A percentile compares a stretch with the other conserved stretches of the same genome.
phyloP scores from a whole-genome alignment of 2,888 invertebrate species.

The Carterocephalus palaemon region DNA sequence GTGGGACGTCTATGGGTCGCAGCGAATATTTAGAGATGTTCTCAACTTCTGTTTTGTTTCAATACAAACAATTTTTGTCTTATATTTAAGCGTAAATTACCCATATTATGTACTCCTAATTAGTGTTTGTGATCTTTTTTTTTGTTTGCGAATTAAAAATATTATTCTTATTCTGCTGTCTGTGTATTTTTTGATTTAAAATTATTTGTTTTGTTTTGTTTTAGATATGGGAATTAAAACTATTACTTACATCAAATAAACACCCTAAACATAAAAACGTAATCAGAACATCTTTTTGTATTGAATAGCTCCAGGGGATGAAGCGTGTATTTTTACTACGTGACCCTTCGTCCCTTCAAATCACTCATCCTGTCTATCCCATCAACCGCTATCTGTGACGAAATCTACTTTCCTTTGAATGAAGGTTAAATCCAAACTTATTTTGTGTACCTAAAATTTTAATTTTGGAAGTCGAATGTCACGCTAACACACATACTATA shows the following conservation, averaged over 20 bases:
- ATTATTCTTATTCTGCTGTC: neutral
- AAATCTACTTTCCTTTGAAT: conserved; percentile 13
- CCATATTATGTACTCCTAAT: no score
- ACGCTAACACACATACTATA: no score
- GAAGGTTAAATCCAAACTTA: conserved; percentile 1
- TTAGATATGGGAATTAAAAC: neutral
- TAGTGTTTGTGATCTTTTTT: no score
- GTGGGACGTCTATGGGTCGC: no score
- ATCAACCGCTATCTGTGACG: conserved; percentile 13
- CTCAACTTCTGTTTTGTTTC: no score
- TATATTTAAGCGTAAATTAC: no score
- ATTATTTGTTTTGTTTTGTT: no score
- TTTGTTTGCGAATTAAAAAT: neutral
- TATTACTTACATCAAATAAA: no score
- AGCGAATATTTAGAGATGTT: no score
- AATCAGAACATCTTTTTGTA: conserved; percentile 2
- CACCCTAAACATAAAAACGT: conserved; percentile 8
- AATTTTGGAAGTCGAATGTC: neutral
- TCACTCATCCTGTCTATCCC: conserved; percentile 15
- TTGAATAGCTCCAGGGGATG: conserved; percentile 1
- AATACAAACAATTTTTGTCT: no score
- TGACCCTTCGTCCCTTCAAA: conserved; percentile 16
- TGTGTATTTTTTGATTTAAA: no score
- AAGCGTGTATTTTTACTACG: conserved; percentile 11
- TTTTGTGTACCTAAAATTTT: neutral